These are phyloP conservation scores for Noctua janthina DNA, from an alignment of 2,888 invertebrate genomes.

Conservation along the genomic window DNA sequence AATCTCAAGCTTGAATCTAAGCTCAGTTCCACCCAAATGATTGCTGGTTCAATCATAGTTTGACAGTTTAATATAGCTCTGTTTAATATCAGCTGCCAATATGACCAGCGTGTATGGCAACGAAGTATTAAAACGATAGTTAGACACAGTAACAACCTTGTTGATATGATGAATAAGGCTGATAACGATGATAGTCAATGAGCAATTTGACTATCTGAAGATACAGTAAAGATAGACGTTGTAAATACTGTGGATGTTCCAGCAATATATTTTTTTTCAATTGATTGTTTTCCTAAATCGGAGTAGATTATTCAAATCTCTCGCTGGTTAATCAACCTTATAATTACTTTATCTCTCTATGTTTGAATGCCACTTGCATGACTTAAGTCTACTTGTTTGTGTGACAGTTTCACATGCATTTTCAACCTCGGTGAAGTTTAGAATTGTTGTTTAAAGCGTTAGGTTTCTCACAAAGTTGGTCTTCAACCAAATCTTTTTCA, in stretches of 20 bases:
- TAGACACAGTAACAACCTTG: conserved; percentile 39
- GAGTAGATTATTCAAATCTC: neutral
- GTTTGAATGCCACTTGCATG: neutral
- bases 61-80: conserved; percentile 62
- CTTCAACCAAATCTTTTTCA: neutral
- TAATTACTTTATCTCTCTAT: neutral
- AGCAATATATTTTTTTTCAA: neutral
- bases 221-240: conserved; percentile 13
- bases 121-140: conserved; percentile 26
- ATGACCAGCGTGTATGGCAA: neutral
- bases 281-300: neutral
- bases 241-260: neutral
- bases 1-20: conserved; percentile 42
- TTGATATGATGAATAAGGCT: conserved; percentile 38
- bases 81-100: conserved; percentile 47
- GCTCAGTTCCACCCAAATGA: conserved; percentile 31
- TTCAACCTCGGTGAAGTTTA: neutral
- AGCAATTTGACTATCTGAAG: conserved; percentile 25
- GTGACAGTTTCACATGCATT: neutral
- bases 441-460: neutral
- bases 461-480: neutral
- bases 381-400: neutral
- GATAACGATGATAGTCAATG: conserved; percentile 37
- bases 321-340: neutral
- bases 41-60: conserved; percentile 51